Evolutionary conservation across 2,888 invertebrate genomes (phyloP), one percentile per base, ranked within the genome.

Genomic region (Phrixothrix hirtus): DNA sequence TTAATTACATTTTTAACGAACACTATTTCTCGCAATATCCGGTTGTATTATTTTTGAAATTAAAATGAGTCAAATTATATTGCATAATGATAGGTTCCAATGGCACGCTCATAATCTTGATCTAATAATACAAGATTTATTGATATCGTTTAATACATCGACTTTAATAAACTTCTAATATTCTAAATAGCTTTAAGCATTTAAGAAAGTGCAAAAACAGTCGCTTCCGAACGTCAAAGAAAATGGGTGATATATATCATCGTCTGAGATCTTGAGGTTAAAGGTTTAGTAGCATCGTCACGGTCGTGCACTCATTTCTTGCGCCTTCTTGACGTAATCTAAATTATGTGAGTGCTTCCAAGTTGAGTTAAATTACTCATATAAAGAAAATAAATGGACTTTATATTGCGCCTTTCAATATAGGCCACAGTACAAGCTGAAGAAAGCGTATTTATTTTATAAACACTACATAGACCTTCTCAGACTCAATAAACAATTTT

Each of bases 231-330:
- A 21, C 7, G 21, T 7, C 21, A 21, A 21, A 21, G 21, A 21
- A 21, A 5, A 21, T 21, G 7, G 21, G 21, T 21, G 7, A 34
- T 27, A 30, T 32, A 45, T 49, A 55, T 49, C 54, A 36, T 25
- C 21, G 45, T 42, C 49, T 43, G 44, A 30, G 39, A 55, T 55
- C 54, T 48, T 25, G 41, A 49, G 48, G 54, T 55, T 30, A 55
- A 45, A 49, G 45, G 54, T 55, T 38, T 44, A 49, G 32, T 37
- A 37, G 35, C 29, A 30, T 35, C 49, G 54, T 55, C 48, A 55
- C 38, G 48, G 54, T 52, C 47, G 52, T 52, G 52, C 34, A 34
- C 46, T 34, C 42, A 47, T 36, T 52, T 30, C 46, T 46, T 52
- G 29, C 51, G 25, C 50, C 43, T 50, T 43, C 32, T 43, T 25